phyloP scores from a whole-genome alignment of 2,797 vertebrate genomes.

The Sebastes umbrosus region DNA sequence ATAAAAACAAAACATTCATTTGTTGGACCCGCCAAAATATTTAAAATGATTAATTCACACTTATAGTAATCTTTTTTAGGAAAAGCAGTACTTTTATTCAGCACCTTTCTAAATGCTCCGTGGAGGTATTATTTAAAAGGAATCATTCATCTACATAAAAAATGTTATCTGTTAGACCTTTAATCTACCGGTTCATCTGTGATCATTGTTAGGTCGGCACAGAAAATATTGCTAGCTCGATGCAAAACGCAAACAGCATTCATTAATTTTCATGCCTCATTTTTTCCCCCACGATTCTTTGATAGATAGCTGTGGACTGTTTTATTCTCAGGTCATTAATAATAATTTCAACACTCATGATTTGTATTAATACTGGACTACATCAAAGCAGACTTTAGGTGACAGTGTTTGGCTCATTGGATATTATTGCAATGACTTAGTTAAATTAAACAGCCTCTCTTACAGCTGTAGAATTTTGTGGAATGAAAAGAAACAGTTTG shows the following conservation, averaged over 20 bases:
- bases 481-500: not conserved
- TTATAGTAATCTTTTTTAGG: too few relatives aligned
- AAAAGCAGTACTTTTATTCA: too few relatives aligned
- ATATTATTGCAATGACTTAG: not conserved
- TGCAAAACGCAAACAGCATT: not conserved
- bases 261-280: not conserved
- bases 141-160: too few relatives aligned
- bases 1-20: too few relatives aligned
- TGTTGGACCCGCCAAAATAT: too few relatives aligned
- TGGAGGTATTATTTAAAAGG: too few relatives aligned
- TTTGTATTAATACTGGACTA: not conserved
- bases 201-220: not conserved
- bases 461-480: not conserved
- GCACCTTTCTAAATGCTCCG: too few relatives aligned
- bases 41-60: too few relatives aligned
- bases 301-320: not conserved
- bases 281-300: not conserved
- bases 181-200: too few relatives aligned
- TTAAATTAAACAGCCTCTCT: not conserved
- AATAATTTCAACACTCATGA: not conserved
- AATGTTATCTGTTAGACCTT: not conserved
- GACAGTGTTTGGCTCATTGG: not conserved
- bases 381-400: not conserved
- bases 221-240: not conserved
- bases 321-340: conserved; percentile 1